A percentile compares a stretch with the other conserved stretches of the same genome.
Evolutionary conservation across 2,113 vertebrate species (phyloP).

Genomic region (Oryzias melastigma): DNA sequence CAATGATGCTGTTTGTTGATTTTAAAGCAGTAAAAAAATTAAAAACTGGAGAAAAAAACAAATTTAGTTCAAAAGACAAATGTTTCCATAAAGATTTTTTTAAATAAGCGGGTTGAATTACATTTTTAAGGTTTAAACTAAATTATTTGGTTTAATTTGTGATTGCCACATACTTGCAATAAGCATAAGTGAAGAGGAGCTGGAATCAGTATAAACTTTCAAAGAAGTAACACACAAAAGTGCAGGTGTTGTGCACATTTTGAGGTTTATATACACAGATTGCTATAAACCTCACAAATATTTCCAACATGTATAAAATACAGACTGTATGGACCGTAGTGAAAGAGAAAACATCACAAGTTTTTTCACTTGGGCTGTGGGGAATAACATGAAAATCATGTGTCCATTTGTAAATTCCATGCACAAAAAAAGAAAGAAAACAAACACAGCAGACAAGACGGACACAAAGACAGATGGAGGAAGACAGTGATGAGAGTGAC

Average conservation of each 20-base stretch:
- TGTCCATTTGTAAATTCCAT: constrained; percentile 24
- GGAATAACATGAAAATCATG: constrained; percentile 45
- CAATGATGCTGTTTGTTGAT: too few relatives aligned
- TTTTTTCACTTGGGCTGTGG: constrained; percentile 2
- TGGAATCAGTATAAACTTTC: not conserved
- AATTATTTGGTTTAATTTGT: not conserved
- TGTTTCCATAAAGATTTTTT: too few relatives aligned
- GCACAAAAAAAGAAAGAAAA: constrained; percentile 34
- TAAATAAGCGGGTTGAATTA: too few relatives aligned
- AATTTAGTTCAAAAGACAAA: too few relatives aligned
- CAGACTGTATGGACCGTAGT: too few relatives aligned
- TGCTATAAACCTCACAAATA: constrained; percentile 41
- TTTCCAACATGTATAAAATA: too few relatives aligned
- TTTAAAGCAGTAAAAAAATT: too few relatives aligned
- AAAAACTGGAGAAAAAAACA: too few relatives aligned
- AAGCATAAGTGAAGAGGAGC: constrained; percentile 1
- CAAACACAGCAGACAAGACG: constrained; percentile 26
- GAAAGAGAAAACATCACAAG: too few relatives aligned
- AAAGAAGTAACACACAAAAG: too few relatives aligned
- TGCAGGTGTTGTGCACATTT: not conserved
- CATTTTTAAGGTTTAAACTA: not conserved
- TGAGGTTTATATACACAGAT: constrained; percentile 14
- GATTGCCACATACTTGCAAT: not conserved
- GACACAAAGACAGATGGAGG: constrained; percentile 39
- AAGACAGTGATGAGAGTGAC: constrained; percentile 27